Evolutionary conservation across 2,888 invertebrate species (phyloP), one percentile per base, ranked within the genome.

Genomic region (Hirtodrosophila confusa): DNA sequence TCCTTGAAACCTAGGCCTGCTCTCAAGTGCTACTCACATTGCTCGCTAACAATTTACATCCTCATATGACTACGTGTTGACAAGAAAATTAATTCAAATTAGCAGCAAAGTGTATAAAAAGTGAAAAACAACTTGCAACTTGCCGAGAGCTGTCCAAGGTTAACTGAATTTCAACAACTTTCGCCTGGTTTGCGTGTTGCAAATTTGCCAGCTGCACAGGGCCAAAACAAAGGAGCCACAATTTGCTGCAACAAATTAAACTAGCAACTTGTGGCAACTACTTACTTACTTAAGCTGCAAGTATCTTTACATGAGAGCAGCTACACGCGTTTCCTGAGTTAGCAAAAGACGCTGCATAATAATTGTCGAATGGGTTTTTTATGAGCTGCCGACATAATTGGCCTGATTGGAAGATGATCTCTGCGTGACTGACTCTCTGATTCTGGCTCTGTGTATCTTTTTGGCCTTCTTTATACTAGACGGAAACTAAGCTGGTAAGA

Each of bases 1-100:
- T 9, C 31, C 27, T 5, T 27, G 27, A 27, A 6, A 27, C 4
- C 0, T 31, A 31, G 9, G 9, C 23, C 23, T n/a, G 9, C 11
- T 40, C 1, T 10, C 39, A 50, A 43, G 23, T 56, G 35, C 64
- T 24, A 43, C 31, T 41, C 40, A 47, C 45, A 40, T 51, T 53
- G 55, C 45, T 62, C 49, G 84, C 53, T 68, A 80, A 78, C 85
- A 68, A 64, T 80, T 84, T 75, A 75, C 87, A 86, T 74, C 75
- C 80, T 77, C 60, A 64, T 78, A 75, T 82, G 75, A 82, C 65
- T 61, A 83, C 64, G 82, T 83, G 82, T 87, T 83, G 82, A 83
- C 82, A 83, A 82, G 79, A 83, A 83, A 83, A 83, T 83, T 83
- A 83, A 83, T 87, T 85, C 76, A 83, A 83, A 83, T 87, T 83